phyloP scores from a whole-genome alignment of 2,797 vertebrate species.

The Paguma larvata region DNA sequence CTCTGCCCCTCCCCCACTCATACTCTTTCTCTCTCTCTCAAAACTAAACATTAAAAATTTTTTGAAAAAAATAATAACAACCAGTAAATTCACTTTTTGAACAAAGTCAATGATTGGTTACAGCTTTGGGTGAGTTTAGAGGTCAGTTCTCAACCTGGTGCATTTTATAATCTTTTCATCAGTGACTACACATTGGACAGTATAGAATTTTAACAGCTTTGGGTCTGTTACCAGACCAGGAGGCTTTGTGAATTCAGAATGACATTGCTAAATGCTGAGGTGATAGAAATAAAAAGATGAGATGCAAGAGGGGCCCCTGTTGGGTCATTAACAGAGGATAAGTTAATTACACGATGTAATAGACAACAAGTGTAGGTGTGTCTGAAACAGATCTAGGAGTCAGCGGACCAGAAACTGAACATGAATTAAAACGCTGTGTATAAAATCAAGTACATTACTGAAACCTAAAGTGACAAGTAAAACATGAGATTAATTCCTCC shows the following conservation, averaged over 20 bases:
- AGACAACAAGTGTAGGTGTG: not conserved
- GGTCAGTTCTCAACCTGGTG: not conserved
- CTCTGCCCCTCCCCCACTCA: too few relatives aligned
- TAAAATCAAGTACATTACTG: conserved; percentile 20
- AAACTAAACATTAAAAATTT: too few relatives aligned
- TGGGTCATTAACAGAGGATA: not conserved
- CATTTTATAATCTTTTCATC: not conserved
- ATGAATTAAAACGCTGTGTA: not conserved
- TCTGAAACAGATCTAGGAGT: not conserved
- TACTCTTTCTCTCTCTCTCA: too few relatives aligned
- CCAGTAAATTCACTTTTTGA: not conserved
- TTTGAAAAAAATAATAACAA: not conserved
- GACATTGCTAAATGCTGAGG: not conserved
- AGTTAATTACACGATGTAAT: not conserved
- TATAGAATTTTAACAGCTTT: not conserved
- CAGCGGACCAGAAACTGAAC: not conserved
- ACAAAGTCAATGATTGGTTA: not conserved
- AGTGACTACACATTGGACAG: not conserved
- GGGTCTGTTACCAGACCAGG: not conserved
- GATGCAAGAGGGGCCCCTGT: not conserved
- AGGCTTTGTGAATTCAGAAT: not conserved
- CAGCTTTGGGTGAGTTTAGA: not conserved
- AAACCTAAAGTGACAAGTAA: conserved; percentile 4
- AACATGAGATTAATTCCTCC: conserved; percentile 2
- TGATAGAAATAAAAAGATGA: conserved; percentile 40